These are phyloP conservation scores for Lymantria dispar DNA, from an alignment of 2,888 invertebrate species.

Conservation along the genomic window DNA sequence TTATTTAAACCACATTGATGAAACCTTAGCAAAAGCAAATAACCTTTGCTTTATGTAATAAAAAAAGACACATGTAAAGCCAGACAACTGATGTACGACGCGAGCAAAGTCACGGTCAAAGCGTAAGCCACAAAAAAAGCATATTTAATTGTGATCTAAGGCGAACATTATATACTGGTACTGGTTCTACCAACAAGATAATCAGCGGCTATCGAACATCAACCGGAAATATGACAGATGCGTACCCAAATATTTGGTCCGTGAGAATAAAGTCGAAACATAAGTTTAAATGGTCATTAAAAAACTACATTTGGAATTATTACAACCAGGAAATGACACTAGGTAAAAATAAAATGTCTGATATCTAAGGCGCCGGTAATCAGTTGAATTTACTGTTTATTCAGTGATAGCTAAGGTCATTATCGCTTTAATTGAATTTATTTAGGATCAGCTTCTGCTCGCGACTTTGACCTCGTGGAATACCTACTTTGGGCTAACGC, in stretches of 20 bases:
- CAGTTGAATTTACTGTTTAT: too few species aligned
- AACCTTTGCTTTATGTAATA: too few species aligned
- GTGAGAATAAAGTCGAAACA: not conserved
- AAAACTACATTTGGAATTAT: conserved; percentile 3
- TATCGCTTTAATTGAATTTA: too few species aligned
- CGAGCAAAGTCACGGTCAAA: not conserved
- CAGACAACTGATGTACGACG: too few species aligned
- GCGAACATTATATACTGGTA: not conserved
- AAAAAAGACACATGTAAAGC: too few species aligned
- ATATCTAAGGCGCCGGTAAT: not conserved
- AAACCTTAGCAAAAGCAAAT: too few species aligned
- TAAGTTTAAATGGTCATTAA: conserved; percentile 4
- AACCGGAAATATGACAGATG: conserved; percentile 1
- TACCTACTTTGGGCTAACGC: too few species aligned
- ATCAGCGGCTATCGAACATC: not conserved
- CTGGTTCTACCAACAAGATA: not conserved
- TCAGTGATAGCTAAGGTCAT: too few species aligned
- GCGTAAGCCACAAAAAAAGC: not conserved
- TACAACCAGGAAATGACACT: conserved; percentile 13
- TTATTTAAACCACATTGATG: too few species aligned
- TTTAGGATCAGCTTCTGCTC: too few species aligned
- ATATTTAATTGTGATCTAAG: not conserved
- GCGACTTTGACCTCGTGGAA: too few species aligned
- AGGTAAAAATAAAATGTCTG: not conserved
- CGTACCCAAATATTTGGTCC: not conserved